These are phyloP conservation scores for Tortricodes alternella DNA, from an alignment of 2,888 invertebrate genomes.

Conservation along the genomic window DNA sequence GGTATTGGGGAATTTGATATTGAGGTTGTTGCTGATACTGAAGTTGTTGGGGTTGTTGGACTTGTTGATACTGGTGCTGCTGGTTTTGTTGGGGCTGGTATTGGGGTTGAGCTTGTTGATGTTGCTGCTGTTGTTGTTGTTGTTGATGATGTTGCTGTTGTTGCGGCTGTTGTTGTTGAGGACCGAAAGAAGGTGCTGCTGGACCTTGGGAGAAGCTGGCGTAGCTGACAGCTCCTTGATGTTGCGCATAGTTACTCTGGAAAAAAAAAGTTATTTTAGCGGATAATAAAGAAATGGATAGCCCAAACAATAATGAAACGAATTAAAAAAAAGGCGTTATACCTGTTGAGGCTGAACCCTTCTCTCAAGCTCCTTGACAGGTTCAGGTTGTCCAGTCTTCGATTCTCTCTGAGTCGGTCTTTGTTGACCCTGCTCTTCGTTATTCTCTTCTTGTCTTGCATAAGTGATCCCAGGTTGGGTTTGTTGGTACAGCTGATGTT, in stretches of 20 bases:
- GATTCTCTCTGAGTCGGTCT: constrained; percentile 35
- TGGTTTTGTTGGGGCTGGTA: constrained; percentile 32
- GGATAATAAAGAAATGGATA: too few relatives aligned
- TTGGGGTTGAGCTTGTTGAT: constrained; percentile 25
- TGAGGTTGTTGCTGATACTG: constrained; percentile 33
- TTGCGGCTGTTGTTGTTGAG: constrained; percentile 11
- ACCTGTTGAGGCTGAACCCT: constrained; percentile 12
- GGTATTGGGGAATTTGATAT: constrained; percentile 25
- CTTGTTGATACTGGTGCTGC: constrained; percentile 31
- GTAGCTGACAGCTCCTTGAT: constrained; percentile 63
- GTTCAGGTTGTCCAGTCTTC: constrained; percentile 37
- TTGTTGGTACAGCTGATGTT: constrained; percentile 34
- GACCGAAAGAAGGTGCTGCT: constrained; percentile 34
- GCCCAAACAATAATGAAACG: too few relatives aligned
- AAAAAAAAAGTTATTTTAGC: constrained; percentile 37
- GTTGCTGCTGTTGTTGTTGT: constrained; percentile 23
- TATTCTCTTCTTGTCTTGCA: constrained; percentile 27
- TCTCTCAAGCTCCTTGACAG: constrained; percentile 33
- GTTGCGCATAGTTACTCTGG: constrained; percentile 53
- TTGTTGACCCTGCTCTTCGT: constrained; percentile 32
- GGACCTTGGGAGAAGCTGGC: constrained; percentile 60
- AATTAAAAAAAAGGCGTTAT: too few relatives aligned
- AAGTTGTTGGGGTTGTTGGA: constrained; percentile 26
- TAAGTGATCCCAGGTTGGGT: constrained; percentile 34
- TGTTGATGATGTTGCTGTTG: constrained; percentile 28